Conservation (phyloP, 2,113 vertebrate species). For the Cisticola juncidis region DNA sequence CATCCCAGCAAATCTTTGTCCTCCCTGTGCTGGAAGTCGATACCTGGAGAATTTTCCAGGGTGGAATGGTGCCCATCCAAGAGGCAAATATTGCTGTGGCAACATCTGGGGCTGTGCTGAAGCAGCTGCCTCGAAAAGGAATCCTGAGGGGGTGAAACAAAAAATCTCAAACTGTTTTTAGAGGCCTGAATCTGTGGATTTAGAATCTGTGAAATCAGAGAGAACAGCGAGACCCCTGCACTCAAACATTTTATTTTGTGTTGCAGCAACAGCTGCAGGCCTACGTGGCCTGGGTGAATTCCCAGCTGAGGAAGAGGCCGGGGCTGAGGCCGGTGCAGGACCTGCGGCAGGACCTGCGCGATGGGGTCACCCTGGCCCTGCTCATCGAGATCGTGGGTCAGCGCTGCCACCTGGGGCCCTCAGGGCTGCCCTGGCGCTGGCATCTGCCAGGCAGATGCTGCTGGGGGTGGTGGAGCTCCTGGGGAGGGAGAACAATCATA, state of each 20-base stretch:
- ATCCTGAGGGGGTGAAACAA: background rate
- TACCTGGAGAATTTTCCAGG: background rate
- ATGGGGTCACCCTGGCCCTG: constrained; percentile 88
- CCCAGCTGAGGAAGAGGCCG: constrained; percentile 90
- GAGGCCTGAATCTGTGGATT: background rate
- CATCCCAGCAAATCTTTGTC: background rate
- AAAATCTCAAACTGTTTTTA: background rate
- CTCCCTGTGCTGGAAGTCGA: background rate
- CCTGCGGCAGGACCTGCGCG: constrained; percentile 88
- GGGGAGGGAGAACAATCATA: background rate
- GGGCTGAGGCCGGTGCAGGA: constrained; percentile 82
- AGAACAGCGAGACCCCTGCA: background rate
- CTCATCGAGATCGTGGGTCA: constrained; percentile 97
- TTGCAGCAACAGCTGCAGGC: constrained; percentile 93
- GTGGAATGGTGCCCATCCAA: background rate
- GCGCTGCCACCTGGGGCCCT: constrained; percentile 47
- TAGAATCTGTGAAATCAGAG: too few relatives aligned
- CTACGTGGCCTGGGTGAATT: constrained; percentile 96
- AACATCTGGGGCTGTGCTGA: background rate
- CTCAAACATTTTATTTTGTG: background rate
- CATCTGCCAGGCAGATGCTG: background rate
- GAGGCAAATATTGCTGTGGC: background rate
- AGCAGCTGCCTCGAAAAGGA: background rate
- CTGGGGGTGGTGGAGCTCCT: background rate
- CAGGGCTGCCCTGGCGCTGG: background rate